Percentiles rank a stretch among this genome's conserved stretches.
phyloP scores from a whole-genome alignment of 1,140 invertebrate species.

The Rhizoglyphus robini region DNA sequence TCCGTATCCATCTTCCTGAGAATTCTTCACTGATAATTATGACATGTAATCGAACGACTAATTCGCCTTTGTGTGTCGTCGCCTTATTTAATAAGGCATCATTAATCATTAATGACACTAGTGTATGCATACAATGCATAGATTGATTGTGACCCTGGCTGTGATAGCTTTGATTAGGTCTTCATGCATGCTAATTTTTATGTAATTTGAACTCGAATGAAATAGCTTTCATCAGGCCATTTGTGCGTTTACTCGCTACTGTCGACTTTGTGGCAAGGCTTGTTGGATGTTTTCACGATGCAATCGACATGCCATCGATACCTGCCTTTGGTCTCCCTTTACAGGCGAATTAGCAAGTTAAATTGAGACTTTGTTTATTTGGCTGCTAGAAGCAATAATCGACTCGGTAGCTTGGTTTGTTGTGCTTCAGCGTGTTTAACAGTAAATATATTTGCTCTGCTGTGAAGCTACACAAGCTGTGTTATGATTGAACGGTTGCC shows the following conservation, averaged over 20 bases:
- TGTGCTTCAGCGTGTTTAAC: neutral
- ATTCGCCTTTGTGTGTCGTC: neutral
- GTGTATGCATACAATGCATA: neutral
- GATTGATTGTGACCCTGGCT: neutral
- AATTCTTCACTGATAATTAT: constrained; percentile 6
- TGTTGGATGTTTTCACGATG: neutral
- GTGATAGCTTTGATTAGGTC: constrained; percentile 6
- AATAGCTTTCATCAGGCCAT: neutral
- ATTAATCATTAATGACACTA: too few species aligned
- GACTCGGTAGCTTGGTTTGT: too few species aligned
- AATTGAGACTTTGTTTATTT: neutral
- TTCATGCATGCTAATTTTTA: neutral
- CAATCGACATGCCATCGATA: neutral
- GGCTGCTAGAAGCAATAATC: neutral
- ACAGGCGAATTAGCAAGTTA: constrained; percentile 6
- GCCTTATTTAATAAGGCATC: constrained; percentile 5
- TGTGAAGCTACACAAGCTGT: neutral
- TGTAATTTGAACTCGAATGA: constrained; percentile 4
- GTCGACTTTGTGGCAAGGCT: neutral
- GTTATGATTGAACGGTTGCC: neutral
- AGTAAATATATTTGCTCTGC: constrained; percentile 4
- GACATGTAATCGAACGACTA: constrained; percentile 13
- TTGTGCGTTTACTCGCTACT: neutral
- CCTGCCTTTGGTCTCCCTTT: too few species aligned
- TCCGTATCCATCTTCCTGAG: neutral